Evolutionary conservation across 2,888 invertebrate genomes (phyloP), one percentile per base, ranked within the genome.

Genomic region (Eubasilissa splendida): DNA sequence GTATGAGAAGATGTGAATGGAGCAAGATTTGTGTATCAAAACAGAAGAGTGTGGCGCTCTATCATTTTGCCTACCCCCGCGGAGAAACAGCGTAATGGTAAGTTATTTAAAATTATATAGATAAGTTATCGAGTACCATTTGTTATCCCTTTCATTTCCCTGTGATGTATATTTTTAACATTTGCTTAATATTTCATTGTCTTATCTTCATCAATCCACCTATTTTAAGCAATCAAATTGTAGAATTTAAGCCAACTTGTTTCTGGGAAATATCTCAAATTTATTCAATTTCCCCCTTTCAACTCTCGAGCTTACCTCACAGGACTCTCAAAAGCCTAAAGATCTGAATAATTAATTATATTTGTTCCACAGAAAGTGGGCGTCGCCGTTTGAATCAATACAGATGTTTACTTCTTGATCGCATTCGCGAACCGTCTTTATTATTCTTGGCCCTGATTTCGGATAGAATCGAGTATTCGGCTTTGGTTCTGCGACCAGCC

Each of bases 301-400:
- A 50, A 68, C 52, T 33, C 14, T 22, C 31, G 10, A 71, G 54
- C 31, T 56, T 33, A 11, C 31, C 71, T 42, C n/a, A 68, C 22
- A 71, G 33, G 71, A 31, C 11, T 71, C 56, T 31, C 71, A 80
- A 76, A 77, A 56, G 63, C 66, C 66, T 50, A 42, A 71, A 59
- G 50, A 73, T 68, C 65, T 73, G 42, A 77, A 74, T 80, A 73
- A 80, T 80, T 80, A 73, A 80, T 54, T 63, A n/a, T 80, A 65
- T 71, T 80, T 73, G 73, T 65, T 58, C 14, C 11, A 42, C 60
- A 73, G 63, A 54, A 22, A 53, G 77, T 58, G 54, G 71, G 73
- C 68, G 52, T 33, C n/a, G 54, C n/a, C 11, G 10, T 22, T 66
- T 56, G 58, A 77, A 54, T 77, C 56, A 77, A 77, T 68, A 68